Conservation (phyloP, 2,113 vertebrate genomes). For the Oncorhynchus nerka region DNA sequence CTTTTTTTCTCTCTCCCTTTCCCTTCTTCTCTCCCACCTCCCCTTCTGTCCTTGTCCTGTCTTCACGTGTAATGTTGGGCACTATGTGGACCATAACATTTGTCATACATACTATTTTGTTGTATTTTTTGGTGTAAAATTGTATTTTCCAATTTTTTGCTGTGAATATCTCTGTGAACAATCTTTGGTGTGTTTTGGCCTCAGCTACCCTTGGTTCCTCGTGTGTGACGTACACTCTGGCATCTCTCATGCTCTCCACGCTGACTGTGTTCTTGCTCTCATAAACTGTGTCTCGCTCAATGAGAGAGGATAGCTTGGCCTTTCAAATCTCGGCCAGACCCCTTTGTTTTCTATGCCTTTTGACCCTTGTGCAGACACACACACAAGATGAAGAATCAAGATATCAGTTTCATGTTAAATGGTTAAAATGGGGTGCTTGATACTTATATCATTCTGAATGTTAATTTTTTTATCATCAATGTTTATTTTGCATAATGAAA, state of each 20-base stretch:
- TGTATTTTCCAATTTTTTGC: constrained; percentile 25
- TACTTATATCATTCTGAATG: constrained; percentile 63
- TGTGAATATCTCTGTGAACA: constrained; percentile 30
- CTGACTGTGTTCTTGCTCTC: constrained; percentile 88
- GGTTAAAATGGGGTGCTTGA: constrained; percentile 69
- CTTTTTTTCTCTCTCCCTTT: constrained; percentile 69
- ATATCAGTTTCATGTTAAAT: constrained; percentile 52
- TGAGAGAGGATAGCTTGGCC: constrained; percentile 61
- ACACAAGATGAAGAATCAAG: constrained; percentile 47
- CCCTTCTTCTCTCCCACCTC: constrained; percentile 45
- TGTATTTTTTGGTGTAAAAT: constrained; percentile 27
- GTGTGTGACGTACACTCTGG: constrained; percentile 82
- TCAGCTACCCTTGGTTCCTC: constrained; percentile 89
- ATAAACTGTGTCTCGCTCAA: constrained; percentile 75
- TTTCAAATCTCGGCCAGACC: constrained; percentile 46
- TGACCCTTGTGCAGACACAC: constrained; percentile 68
- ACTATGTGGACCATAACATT: constrained; percentile 73
- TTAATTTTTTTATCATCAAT: constrained; percentile 30
- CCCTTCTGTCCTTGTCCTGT: constrained; percentile 38
- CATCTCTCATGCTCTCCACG: constrained; percentile 85
- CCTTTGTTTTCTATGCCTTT: constrained; percentile 70
- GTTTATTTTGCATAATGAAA: constrained; percentile 39
- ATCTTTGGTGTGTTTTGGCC: constrained; percentile 25
- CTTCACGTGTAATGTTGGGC: constrained; percentile 66
- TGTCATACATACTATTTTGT: constrained; percentile 60